Percentiles rank a stretch among this genome's conserved stretches.
Evolutionary conservation across 2,888 invertebrate species (phyloP).

Genomic region (Drosophila nigricruria): DNA sequence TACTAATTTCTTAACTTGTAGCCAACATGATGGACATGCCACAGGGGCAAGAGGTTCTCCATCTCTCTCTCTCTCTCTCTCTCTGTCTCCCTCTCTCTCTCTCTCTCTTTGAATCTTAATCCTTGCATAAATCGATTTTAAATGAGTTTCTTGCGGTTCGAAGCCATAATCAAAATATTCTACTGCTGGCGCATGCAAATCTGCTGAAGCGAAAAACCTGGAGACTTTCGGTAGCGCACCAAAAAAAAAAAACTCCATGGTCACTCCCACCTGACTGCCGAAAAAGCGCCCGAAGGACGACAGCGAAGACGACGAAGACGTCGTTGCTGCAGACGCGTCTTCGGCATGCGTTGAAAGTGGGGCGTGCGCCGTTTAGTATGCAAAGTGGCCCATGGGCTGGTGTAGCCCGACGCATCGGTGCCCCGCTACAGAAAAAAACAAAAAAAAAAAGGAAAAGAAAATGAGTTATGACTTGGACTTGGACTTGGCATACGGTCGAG

Average conservation of each 20-base stretch:
- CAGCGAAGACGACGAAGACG: constrained; percentile 13
- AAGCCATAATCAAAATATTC: constrained; percentile 70
- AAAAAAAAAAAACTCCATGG: constrained; percentile 45
- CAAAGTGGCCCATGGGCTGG: constrained; percentile 80
- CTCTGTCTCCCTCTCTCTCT: background rate
- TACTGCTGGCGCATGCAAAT: constrained; percentile 72
- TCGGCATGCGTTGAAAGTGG: constrained; percentile 82
- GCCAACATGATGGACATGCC: constrained; percentile 69
- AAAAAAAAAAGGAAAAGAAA: constrained; percentile 58
- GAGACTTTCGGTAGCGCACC: constrained; percentile 70
- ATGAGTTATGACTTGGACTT: constrained; percentile 84
- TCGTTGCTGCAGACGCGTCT: constrained; percentile 29
- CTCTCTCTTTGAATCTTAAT: constrained; percentile 68
- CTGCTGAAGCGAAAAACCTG: constrained; percentile 27
- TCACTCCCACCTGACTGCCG: constrained; percentile 65
- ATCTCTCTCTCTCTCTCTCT: background rate
- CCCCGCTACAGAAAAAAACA: constrained; percentile 22
- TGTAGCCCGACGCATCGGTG: constrained; percentile 45
- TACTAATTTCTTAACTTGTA: constrained; percentile 85
- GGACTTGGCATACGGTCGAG: constrained; percentile 49
- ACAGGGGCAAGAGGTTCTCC: constrained; percentile 16
- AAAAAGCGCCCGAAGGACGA: constrained; percentile 66
- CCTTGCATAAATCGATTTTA: constrained; percentile 84
- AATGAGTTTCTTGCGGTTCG: constrained; percentile 74
- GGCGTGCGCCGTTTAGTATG: constrained; percentile 83